phyloP scores from a whole-genome alignment of 2,888 invertebrate species.

The Teleiodes luculella region DNA sequence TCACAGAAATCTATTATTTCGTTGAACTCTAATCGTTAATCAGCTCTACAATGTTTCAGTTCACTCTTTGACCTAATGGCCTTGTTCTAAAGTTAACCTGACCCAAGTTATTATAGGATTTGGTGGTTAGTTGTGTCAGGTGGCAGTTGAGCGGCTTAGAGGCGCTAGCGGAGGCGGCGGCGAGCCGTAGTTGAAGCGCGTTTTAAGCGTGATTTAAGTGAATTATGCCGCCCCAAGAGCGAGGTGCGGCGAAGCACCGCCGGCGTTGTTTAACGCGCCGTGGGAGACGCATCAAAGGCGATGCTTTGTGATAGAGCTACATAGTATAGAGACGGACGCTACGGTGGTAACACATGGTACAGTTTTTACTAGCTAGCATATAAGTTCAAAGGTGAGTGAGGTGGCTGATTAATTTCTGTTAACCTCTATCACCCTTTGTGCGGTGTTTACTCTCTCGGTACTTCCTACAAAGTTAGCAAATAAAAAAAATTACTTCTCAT shows the following conservation, averaged over 20 bases:
- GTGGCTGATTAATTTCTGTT: too few relatives aligned
- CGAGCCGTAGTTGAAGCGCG: slow-evolving; percentile 36
- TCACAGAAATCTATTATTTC: too few relatives aligned
- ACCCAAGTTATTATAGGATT: slow-evolving; percentile 10
- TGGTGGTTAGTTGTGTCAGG: not conserved
- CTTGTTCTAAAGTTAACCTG: slow-evolving; percentile 8
- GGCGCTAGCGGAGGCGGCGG: slow-evolving; percentile 35
- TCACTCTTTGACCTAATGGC: slow-evolving; percentile 14
- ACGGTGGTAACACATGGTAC: too few relatives aligned
- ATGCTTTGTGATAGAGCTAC: slow-evolving; percentile 40
- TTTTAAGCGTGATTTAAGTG: slow-evolving; percentile 67
- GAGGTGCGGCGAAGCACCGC: slow-evolving; percentile 21
- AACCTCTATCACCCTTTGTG: too few relatives aligned
- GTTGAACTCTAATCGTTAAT: too few relatives aligned
- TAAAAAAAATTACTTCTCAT: too few relatives aligned
- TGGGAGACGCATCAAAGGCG: slow-evolving; percentile 61
- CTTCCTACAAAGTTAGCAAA: too few relatives aligned
- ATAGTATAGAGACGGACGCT: slow-evolving; percentile 39
- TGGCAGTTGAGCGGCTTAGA: not conserved
- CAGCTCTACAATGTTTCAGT: too few relatives aligned
- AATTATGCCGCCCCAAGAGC: slow-evolving; percentile 58
- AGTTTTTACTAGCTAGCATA: too few relatives aligned
- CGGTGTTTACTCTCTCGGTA: too few relatives aligned
- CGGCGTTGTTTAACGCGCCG: slow-evolving; percentile 61
- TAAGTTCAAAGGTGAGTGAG: too few relatives aligned